These are phyloP conservation scores for Epizoanthus stellaris DNA, from an alignment of 92 coral and sea anemone genomes.

Conservation along the genomic window DNA sequence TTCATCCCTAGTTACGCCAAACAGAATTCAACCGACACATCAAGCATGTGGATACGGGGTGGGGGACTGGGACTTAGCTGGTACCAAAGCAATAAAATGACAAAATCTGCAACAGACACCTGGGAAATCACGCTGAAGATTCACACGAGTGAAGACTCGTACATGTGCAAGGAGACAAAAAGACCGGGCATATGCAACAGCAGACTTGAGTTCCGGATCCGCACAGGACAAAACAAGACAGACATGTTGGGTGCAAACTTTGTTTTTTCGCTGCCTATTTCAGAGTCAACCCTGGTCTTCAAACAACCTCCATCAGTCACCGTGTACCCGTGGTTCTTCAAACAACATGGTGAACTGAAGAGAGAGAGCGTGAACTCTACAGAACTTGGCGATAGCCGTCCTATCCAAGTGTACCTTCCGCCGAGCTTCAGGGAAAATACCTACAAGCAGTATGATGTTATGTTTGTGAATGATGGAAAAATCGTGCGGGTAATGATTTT, in stretches of 20 bases:
- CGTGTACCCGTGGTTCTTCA: slow-evolving; percentile 49
- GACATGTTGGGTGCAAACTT: slow-evolving; percentile 57
- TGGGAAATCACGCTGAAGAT: slow-evolving; percentile 41
- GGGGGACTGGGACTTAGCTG: slow-evolving; percentile 55
- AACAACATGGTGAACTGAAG: slow-evolving; percentile 1
- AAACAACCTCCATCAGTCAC: slow-evolving; percentile 22
- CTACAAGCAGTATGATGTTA: slow-evolving; percentile 50
- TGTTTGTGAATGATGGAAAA: slow-evolving; percentile 53
- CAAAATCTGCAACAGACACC: slow-evolving; percentile 30
- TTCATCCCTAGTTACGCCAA: neutral
- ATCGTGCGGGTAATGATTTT: neutral
- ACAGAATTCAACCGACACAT: neutral
- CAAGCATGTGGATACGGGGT: slow-evolving; percentile 62
- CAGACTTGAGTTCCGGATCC: neutral
- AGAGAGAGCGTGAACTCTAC: slow-evolving; percentile 8
- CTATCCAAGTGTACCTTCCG: slow-evolving; percentile 25
- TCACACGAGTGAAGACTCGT: neutral
- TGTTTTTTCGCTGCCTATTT: slow-evolving; percentile 22
- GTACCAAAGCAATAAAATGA: slow-evolving; percentile 48
- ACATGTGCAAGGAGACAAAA: slow-evolving; percentile 12
- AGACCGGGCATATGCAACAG: neutral
- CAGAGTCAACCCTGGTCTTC: neutral
- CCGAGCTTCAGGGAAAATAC: slow-evolving; percentile 54
- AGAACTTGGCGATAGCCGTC: slow-evolving; percentile 1
- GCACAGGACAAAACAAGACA: neutral